Evolutionary conservation across 2,113 vertebrate species (phyloP), one percentile per base, ranked within the genome.

Genomic region (Ifrita kowaldi): DNA sequence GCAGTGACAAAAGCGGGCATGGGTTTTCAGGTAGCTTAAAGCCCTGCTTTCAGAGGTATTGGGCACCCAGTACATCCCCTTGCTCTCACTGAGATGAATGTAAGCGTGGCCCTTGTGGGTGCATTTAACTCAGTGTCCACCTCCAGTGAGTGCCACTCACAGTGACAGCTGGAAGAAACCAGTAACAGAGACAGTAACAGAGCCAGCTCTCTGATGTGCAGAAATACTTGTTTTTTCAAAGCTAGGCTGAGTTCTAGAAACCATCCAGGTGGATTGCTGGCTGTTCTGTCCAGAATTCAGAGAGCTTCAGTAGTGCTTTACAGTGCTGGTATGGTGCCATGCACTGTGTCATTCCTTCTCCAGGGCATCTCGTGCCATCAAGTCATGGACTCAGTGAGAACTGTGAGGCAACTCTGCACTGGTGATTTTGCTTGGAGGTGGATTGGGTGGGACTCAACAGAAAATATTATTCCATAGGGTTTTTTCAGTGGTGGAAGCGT

Each of bases 71-170:
- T 42, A 26, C 11, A 18, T 33, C 7, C 27, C 26, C 9, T 64
- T 68, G 27, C 7, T 77, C 10, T 83, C 2, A 1, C n/a, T n/a
- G 68, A 52, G 26, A 5, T 57, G 8, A 49, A 11, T 0, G 0
- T 15, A 35, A 65, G 33, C 11, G 28, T 65, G 41, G n/a, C 8
- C 15, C 14, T 70, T 32, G 24, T 65, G 32, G 16, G 12, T 69
- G 19, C 11, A 2, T 76, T 85, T 46, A 88, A 56, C 28, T 89
- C 15, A 3, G 16, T 37, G 19, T 69, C 42, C 37, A 39, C 41
- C 32, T 76, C 17, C 8, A 44, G n/a, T 32, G 76, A n/a, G 23
- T 49, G n/a, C 32, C n/a, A 30, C 33, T 69, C 10, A 4, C 30
- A 60, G 22, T 44, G 52, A 16, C 32, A 70, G 18, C 47, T 87